phyloP scores from a whole-genome alignment of 1,140 invertebrate species.

The Drosophila lacteicornis region DNA sequence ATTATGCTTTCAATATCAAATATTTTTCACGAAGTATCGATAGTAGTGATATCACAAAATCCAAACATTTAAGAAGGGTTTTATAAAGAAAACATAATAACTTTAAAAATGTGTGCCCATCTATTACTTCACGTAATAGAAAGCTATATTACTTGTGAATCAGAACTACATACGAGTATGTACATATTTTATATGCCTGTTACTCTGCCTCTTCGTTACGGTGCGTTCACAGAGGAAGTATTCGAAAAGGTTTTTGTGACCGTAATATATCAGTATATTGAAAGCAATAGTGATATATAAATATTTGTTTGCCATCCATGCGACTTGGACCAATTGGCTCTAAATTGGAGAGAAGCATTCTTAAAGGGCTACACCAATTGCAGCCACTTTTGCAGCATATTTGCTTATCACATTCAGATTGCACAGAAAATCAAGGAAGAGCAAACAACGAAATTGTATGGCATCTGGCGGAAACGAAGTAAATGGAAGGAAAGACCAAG shows the following conservation, averaged over 20 bases:
- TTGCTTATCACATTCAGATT: conserved; percentile 37
- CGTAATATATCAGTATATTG: neutral
- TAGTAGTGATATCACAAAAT: neutral
- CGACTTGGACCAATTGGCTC: conserved; percentile 11
- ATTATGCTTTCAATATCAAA: neutral
- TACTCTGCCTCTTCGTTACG: too few species aligned
- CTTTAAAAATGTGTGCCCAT: too few species aligned
- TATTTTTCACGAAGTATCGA: neutral
- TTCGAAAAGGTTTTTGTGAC: neutral
- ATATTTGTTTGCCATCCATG: neutral
- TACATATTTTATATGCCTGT: neutral
- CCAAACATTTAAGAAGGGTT: too few species aligned
- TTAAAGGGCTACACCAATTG: conserved; percentile 19
- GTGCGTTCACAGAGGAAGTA: too few species aligned
- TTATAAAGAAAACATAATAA: too few species aligned
- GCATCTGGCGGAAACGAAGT: conserved; percentile 35
- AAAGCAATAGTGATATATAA: neutral
- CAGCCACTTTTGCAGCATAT: conserved; percentile 22
- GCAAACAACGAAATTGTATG: conserved; percentile 41
- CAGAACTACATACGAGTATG: neutral
- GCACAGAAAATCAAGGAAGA: conserved; percentile 14
- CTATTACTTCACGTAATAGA: too few species aligned
- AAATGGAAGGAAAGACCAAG: conserved; percentile 8
- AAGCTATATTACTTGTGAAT: too few species aligned
- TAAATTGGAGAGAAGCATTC: conserved; percentile 4